Evolutionary conservation across 2,797 vertebrate genomes (phyloP).

Genomic region (Pagetopsis macropterus): DNA sequence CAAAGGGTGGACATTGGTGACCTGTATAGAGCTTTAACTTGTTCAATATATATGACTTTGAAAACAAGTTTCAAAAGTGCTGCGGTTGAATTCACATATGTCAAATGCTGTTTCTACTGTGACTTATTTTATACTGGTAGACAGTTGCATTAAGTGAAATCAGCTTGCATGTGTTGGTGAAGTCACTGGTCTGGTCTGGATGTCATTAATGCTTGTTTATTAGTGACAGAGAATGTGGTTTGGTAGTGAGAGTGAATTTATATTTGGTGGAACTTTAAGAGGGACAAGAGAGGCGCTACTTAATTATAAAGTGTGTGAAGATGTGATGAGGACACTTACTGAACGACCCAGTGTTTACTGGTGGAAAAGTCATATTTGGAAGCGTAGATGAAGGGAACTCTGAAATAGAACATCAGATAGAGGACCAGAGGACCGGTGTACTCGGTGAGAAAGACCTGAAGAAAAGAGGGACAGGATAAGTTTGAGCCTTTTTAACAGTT

Average conservation of each 20-base stretch:
- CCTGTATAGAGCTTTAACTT: not conserved
- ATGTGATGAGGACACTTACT: conserved; percentile 83
- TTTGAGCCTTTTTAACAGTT: not conserved
- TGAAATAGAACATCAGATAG: conserved; percentile 95
- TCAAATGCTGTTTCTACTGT: conserved; percentile 3
- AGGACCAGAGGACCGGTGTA: conserved; percentile 92
- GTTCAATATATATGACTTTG: not conserved
- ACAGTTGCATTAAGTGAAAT: not conserved
- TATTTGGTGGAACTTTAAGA: not conserved
- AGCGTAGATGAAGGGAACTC: conserved; percentile 93
- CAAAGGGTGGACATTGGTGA: not conserved
- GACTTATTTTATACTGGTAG: not conserved
- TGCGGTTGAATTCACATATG: not conserved
- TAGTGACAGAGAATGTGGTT: not conserved
- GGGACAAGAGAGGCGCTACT: not conserved
- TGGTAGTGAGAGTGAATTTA: not conserved
- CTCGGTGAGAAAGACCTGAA: conserved; percentile 92
- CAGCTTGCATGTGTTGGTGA: not conserved
- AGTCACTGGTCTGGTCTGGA: not conserved
- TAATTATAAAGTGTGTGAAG: not conserved
- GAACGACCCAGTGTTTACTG: conserved; percentile 93
- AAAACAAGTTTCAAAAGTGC: not conserved
- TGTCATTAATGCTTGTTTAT: not conserved
- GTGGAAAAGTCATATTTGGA: conserved; percentile 93
- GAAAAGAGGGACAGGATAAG: not conserved